Evolutionary conservation across 2,113 vertebrate genomes (phyloP).

Genomic region (Gallinago jamesoni): DNA sequence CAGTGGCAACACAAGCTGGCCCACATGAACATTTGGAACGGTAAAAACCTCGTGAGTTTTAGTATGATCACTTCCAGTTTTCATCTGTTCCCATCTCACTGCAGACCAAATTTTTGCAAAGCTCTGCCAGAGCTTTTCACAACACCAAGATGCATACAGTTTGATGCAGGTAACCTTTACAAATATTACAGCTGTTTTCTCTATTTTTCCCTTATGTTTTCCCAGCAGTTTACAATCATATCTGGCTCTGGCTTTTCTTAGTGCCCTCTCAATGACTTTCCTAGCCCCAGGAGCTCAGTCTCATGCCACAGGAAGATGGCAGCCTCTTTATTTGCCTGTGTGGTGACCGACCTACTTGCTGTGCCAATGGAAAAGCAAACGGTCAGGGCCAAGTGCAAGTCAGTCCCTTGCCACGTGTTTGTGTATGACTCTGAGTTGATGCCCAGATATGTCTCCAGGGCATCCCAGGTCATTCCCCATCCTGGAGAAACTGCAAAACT

Average conservation of each 20-base stretch:
- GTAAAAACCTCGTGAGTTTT: neutral
- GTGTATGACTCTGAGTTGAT: constrained; percentile 77
- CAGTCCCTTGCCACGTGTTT: constrained; percentile 76
- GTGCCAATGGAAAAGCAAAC: constrained; percentile 49
- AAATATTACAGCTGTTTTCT: neutral
- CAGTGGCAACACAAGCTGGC: neutral
- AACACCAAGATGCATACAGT: neutral
- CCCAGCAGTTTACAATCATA: neutral
- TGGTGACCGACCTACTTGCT: neutral
- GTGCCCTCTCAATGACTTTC: neutral
- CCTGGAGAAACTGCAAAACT: neutral
- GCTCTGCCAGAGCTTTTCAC: neutral
- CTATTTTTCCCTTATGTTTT: neutral
- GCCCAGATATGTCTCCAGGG: constrained; percentile 80
- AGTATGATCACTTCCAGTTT: neutral
- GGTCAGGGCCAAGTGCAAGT: constrained; percentile 80
- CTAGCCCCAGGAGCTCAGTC: neutral
- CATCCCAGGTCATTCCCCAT: constrained; percentile 1
- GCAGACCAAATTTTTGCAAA: neutral
- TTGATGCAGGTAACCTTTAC: neutral
- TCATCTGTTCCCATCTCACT: neutral
- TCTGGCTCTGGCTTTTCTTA: neutral
- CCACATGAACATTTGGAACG: neutral
- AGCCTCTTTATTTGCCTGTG: neutral
- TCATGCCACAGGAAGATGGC: neutral